These are phyloP conservation scores for Bujurquina vittata DNA, from an alignment of 2,113 vertebrate genomes.

Conservation along the genomic window DNA sequence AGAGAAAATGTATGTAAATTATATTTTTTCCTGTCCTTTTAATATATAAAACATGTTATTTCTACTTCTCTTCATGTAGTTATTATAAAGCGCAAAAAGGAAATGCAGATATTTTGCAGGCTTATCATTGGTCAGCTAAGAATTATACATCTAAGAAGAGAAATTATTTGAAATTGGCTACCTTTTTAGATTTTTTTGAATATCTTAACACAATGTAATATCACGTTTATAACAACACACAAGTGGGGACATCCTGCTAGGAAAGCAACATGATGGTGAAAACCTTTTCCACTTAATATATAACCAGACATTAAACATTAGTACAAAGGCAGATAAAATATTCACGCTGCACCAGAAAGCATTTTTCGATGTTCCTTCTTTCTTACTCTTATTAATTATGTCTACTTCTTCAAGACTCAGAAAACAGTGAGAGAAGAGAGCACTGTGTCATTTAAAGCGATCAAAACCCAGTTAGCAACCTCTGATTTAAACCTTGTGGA, in stretches of 20 bases:
- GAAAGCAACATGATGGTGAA: not conserved
- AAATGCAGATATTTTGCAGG: no score
- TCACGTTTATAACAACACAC: not conserved
- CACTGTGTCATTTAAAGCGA: not conserved
- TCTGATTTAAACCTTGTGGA: not conserved
- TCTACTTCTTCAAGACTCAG: not conserved
- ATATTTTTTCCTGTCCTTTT: no score
- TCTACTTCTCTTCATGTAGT: no score
- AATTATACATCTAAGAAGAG: no score
- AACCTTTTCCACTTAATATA: not conserved
- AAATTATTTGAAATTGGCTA: no score
- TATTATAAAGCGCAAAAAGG: no score
- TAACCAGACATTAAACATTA: not conserved
- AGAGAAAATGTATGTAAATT: no score
- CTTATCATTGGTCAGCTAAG: no score
- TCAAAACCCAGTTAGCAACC: not conserved
- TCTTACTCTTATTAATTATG: not conserved
- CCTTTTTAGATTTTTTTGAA: no score
- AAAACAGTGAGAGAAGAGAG: not conserved
- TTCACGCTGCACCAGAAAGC: not conserved
- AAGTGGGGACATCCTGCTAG: not conserved
- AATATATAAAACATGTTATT: no score
- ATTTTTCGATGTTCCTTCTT: not conserved
- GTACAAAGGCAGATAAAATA: not conserved
- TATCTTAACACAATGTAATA: not conserved